Evolutionary conservation across 2,113 vertebrate species (phyloP).

Genomic region (Gorsachius goisagi): DNA sequence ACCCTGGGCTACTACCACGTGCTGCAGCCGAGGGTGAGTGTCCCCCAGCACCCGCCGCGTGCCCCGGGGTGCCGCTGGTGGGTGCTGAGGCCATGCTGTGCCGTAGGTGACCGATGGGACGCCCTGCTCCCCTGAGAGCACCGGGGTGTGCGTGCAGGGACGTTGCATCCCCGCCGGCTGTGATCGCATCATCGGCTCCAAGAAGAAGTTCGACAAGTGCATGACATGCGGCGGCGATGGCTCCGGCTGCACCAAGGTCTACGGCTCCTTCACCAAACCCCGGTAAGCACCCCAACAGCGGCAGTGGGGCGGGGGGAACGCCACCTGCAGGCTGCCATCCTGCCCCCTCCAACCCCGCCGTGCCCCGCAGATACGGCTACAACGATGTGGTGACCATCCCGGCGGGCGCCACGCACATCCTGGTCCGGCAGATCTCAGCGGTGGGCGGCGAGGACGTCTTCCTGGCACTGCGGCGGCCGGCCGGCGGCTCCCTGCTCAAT

Average conservation of each 20-base stretch:
- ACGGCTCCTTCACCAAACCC: conserved; percentile 69
- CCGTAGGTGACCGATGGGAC: conserved; percentile 74
- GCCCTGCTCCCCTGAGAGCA: conserved; percentile 68
- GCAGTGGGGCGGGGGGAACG: rapidly evolving
- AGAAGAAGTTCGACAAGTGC: conserved; percentile 77
- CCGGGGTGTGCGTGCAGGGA: conserved; percentile 75
- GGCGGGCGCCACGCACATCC: conserved; percentile 66
- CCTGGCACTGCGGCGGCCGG: conserved; percentile 59
- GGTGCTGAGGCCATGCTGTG: not conserved
- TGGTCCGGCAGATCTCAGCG: conserved; percentile 57
- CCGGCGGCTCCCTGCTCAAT: conserved; percentile 65
- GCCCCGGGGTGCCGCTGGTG: rapidly evolving
- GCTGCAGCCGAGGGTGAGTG: conserved; percentile 67
- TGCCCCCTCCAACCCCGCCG: too few relatives aligned
- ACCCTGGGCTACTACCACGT: conserved; percentile 73
- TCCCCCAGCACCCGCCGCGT: rapidly evolving
- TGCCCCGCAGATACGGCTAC: conserved; percentile 68
- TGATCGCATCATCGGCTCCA: conserved; percentile 73
- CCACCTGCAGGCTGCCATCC: not conserved
- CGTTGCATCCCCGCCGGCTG: conserved; percentile 74
- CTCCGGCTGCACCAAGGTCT: conserved; percentile 64
- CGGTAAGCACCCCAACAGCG: not conserved
- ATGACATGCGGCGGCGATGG: conserved; percentile 74
- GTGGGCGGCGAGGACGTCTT: conserved; percentile 22
- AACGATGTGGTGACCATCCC: conserved; percentile 74